Evolutionary conservation across 2,797 vertebrate genomes (phyloP).

Genomic region (Phoeniculus purpureus): DNA sequence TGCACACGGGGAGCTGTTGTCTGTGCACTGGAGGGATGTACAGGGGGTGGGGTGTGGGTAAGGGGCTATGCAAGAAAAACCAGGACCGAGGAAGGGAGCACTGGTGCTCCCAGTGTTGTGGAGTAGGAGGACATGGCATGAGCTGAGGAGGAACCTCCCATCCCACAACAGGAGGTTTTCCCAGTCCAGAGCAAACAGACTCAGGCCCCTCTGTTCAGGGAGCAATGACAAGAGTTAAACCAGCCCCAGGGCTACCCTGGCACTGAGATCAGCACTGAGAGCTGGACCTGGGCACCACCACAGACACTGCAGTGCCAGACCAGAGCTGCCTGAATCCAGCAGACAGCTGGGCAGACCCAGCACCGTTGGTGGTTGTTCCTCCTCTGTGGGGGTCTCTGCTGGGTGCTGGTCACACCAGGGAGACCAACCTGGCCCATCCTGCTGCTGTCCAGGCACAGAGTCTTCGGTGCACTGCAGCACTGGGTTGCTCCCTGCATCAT

Average conservation of each 20-base stretch:
- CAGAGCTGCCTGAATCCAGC: neutral
- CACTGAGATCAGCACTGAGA: rapidly evolving
- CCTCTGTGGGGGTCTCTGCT: rapidly evolving
- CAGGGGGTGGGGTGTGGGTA: rapidly evolving
- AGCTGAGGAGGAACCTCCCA: neutral
- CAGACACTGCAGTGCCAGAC: rapidly evolving
- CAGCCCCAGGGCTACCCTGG: neutral
- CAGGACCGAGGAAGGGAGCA: neutral
- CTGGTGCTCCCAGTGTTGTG: rapidly evolving
- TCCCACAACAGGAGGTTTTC: rapidly evolving
- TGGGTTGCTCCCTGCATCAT: rapidly evolving
- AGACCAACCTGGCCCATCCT: neutral
- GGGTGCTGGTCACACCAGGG: neutral
- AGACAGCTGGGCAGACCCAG: rapidly evolving
- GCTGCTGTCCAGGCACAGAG: rapidly evolving
- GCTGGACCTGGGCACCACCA: rapidly evolving
- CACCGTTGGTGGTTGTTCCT: rapidly evolving
- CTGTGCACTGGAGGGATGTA: neutral
- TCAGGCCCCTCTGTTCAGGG: neutral
- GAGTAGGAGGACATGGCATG: neutral
- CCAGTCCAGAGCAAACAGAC: neutral
- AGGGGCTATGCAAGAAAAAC: neutral
- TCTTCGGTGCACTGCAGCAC: rapidly evolving
- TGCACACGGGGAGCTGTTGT: rapidly evolving
- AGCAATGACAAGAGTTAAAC: neutral